phyloP scores from a whole-genome alignment of 2,888 invertebrate genomes.

The Limnephilus rhombicus region DNA sequence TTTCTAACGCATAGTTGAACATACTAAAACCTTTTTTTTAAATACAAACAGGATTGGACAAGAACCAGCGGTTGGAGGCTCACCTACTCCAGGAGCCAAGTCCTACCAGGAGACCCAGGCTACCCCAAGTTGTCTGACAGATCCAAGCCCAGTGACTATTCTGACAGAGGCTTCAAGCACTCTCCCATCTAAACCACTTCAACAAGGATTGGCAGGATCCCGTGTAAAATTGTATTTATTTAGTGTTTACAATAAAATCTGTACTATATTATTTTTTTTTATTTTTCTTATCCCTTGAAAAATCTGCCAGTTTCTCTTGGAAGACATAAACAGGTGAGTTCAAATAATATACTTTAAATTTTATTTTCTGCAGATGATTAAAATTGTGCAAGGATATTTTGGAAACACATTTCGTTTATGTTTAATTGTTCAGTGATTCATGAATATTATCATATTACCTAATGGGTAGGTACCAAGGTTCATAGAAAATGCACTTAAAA shows the following conservation, averaged over 20 bases:
- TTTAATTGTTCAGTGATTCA: no score
- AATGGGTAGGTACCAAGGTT: no score
- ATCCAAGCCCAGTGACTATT: slow-evolving; percentile 81
- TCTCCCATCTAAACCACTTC: slow-evolving; percentile 74
- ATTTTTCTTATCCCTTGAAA: neutral
- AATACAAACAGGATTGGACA: slow-evolving; percentile 84
- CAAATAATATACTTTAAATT: no score
- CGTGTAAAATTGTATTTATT: slow-evolving; percentile 4
- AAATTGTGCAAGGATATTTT: no score
- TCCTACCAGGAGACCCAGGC: slow-evolving; percentile 83
- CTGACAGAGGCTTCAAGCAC: slow-evolving; percentile 84
- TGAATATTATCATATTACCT: no score
- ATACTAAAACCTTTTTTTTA: neutral
- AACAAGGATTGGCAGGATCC: neutral
- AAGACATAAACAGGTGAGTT: no score
- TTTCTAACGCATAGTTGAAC: neutral
- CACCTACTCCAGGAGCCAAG: slow-evolving; percentile 75
- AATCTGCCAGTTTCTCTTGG: no score
- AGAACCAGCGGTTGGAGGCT: slow-evolving; percentile 86
- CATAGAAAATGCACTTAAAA: no score
- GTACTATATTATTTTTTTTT: slow-evolving; percentile 23
- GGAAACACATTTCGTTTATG: no score
- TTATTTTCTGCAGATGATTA: no score
- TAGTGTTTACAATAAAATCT: slow-evolving; percentile 29
- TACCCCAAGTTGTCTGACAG: slow-evolving; percentile 82